Conservation (phyloP, 2,888 invertebrate species). For the Germaria angustata region DNA sequence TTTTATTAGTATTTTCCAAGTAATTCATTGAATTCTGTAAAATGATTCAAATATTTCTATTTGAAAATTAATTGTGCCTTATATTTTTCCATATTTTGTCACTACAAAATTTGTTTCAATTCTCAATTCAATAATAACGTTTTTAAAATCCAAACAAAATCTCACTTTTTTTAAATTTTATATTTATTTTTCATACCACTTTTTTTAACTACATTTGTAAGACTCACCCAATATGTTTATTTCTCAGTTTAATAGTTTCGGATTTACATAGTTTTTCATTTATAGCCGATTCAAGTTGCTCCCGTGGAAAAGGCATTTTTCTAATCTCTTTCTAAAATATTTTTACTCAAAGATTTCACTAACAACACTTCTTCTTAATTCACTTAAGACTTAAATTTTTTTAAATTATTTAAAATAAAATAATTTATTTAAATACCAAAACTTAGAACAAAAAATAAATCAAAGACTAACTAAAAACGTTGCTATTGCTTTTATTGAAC, state of each 20-base stretch:
- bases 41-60: too few species aligned
- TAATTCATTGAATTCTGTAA: too few species aligned
- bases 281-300: constrained; percentile 72
- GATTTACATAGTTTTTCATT: constrained; percentile 87
- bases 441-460: neutral
- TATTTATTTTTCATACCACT: too few species aligned
- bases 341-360: neutral
- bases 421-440: neutral
- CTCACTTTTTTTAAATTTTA: too few species aligned
- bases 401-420: neutral
- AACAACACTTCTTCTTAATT: constrained; percentile 15
- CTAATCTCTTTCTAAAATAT: neutral
- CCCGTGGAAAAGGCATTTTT: constrained; percentile 76
- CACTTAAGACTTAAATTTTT: neutral
- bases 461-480: constrained; percentile 32
- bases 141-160: too few species aligned
- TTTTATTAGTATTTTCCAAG: too few species aligned
- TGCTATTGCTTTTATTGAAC: constrained; percentile 62
- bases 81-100: too few species aligned
- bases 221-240: constrained; percentile 91
- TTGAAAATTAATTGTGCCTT: too few species aligned
- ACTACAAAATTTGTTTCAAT: too few species aligned
- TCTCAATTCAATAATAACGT: too few species aligned
- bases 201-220: too few species aligned
- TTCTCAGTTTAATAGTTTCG: constrained; percentile 89